phyloP scores from a whole-genome alignment of 2,113 vertebrate genomes.

The Paraplagusia blochii region DNA sequence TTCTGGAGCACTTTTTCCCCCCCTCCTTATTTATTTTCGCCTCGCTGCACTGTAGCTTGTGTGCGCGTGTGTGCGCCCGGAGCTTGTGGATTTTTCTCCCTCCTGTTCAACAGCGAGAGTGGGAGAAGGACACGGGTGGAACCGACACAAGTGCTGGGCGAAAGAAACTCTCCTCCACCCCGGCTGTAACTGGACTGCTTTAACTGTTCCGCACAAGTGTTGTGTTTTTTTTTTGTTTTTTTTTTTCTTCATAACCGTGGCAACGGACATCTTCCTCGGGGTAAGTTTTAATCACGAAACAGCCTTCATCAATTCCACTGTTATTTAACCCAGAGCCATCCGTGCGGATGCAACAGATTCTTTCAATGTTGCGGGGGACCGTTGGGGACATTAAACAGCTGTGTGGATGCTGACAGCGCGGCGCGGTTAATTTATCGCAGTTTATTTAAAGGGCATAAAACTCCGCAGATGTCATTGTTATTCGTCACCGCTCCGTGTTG shows the following conservation, averaged over 20 bases:
- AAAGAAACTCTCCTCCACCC: conserved; percentile 53
- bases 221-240: conserved; percentile 17
- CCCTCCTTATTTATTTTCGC: conserved; percentile 42
- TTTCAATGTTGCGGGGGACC: conserved; percentile 31
- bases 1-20: conserved; percentile 72
- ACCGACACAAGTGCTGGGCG: conserved; percentile 4
- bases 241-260: conserved; percentile 3
- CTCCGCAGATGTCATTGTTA: no score
- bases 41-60: conserved; percentile 61
- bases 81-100: conserved; percentile 30
- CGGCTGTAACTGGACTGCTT: conserved; percentile 34
- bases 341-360: conserved; percentile 76
- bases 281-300: conserved; percentile 54
- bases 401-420: conserved; percentile 63
- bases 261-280: conserved; percentile 40
- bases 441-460: conserved; percentile 52
- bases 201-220: no score
- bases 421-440: conserved; percentile 22
- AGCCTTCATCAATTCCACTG: no score
- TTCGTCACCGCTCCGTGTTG: no score
- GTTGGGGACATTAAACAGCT: conserved; percentile 56
- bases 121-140: conserved; percentile 40
- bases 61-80: conserved; percentile 30
- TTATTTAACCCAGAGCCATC: conserved; percentile 18
- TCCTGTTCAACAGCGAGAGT: background rate